A percentile compares a stretch with the other conserved stretches of the same genome.
phyloP scores from a whole-genome alignment of 1,140 invertebrate genomes.

The Tribolium madens region DNA sequence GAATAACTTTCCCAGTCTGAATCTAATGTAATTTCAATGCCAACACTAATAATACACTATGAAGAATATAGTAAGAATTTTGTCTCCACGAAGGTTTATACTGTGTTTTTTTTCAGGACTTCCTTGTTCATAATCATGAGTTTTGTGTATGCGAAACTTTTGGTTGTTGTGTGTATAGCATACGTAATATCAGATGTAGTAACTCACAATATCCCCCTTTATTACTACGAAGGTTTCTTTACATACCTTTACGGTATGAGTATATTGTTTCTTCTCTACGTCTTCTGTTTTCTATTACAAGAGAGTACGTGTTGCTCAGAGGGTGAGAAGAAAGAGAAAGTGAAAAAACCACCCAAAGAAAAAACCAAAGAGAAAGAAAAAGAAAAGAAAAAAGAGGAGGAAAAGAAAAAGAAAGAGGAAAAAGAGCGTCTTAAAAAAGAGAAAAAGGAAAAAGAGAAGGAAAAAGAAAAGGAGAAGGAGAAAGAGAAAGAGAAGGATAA shows the following conservation, averaged over 20 bases:
- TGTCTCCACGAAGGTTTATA: not conserved
- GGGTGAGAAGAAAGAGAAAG: constrained; percentile 70
- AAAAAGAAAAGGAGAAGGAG: constrained; percentile 71
- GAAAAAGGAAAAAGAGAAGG: constrained; percentile 66
- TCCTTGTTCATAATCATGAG: constrained; percentile 94
- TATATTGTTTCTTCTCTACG: constrained; percentile 95
- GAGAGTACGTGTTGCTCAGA: constrained; percentile 86
- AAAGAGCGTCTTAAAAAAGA: constrained; percentile 74
- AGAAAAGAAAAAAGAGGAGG: constrained; percentile 76
- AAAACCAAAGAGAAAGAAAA: constrained; percentile 73
- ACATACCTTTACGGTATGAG: constrained; percentile 96
- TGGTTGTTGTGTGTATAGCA: constrained; percentile 91
- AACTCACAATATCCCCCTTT: constrained; percentile 90
- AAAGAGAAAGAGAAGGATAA: constrained; percentile 66
- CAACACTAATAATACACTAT: constrained; percentile 31
- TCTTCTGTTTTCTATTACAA: constrained; percentile 96
- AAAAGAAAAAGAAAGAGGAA: constrained; percentile 74
- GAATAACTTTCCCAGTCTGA: not conserved
- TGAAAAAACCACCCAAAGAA: constrained; percentile 64
- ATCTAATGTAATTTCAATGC: constrained; percentile 10
- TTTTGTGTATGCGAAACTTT: constrained; percentile 92
- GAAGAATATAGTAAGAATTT: not conserved
- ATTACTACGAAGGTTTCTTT: constrained; percentile 97
- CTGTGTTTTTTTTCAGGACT: constrained; percentile 77
- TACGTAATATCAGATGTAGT: constrained; percentile 94